A percentile compares a stretch with the other conserved stretches of the same genome.
Conservation (phyloP, 2,113 vertebrate species). For the Chaetodon auriga region DNA sequence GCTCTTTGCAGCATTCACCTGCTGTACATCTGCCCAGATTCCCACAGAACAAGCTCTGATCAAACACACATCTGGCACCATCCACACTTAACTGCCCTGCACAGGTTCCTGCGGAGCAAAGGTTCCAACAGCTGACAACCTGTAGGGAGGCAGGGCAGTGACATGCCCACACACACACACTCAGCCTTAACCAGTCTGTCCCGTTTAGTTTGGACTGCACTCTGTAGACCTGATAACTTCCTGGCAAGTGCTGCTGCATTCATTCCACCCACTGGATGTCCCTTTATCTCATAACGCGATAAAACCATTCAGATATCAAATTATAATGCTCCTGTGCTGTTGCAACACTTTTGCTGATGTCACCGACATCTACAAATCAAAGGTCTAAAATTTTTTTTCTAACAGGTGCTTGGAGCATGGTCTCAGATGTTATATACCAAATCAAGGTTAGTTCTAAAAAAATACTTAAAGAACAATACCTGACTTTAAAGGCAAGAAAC, state of each 20-base stretch:
- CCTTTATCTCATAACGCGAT: not conserved
- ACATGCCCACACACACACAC: not conserved
- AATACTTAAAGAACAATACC: not conserved
- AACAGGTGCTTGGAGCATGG: not conserved
- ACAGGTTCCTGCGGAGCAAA: conserved; percentile 59
- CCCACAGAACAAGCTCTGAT: conserved; percentile 39
- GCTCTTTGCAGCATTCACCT: not conserved
- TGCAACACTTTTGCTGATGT: not conserved
- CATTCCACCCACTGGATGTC: not conserved
- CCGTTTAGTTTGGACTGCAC: no score
- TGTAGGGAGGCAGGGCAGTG: not conserved
- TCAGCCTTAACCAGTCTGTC: not conserved
- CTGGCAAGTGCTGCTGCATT: not conserved
- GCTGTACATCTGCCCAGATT: conserved; percentile 43
- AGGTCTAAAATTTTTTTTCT: not conserved
- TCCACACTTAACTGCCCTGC: conserved; percentile 51
- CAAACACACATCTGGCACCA: conserved; percentile 37
- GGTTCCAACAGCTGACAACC: conserved; percentile 5
- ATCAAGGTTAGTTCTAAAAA: not conserved
- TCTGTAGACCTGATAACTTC: not conserved
- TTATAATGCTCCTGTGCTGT: not conserved
- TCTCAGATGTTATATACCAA: not conserved
- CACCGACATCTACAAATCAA: not conserved
- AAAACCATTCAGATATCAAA: not conserved
- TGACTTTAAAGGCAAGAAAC: not conserved